Percentiles rank a stretch among this genome's conserved stretches.
Conservation (phyloP, 92 coral and sea anemone genomes). For the Blastomussa wellsi region DNA sequence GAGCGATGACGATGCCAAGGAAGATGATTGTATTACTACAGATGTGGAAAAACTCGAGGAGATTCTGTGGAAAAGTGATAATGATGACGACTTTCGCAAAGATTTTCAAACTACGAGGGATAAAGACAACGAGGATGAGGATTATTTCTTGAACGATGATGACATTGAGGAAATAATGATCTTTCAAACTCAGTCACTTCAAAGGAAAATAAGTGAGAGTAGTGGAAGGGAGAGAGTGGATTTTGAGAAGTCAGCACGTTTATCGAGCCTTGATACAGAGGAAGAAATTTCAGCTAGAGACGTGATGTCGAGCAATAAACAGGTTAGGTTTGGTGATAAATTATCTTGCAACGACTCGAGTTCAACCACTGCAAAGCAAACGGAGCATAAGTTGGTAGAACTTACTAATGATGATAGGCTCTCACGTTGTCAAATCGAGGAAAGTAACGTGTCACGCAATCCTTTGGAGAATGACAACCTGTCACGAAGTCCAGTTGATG, state of each 20-base stretch:
- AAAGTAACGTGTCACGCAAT: neutral
- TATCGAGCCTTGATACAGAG: neutral
- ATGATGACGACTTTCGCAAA: neutral
- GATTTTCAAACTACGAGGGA: neutral
- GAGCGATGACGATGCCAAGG: constrained; percentile 21
- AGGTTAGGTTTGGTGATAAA: neutral
- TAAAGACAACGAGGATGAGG: constrained; percentile 23
- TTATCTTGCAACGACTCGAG: neutral
- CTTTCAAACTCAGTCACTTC: constrained; percentile 76
- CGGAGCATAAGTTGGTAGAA: neutral
- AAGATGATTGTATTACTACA: neutral
- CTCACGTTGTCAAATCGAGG: neutral
- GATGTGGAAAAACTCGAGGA: constrained; percentile 56
- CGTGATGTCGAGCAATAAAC: neutral
- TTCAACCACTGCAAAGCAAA: neutral
- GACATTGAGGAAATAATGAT: constrained; percentile 81
- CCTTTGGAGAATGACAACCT: neutral
- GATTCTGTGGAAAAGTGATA: constrained; percentile 43
- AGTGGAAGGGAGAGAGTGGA: neutral
- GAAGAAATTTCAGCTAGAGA: neutral
- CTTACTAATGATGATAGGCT: neutral
- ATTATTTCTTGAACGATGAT: constrained; percentile 71
- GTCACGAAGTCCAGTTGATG: neutral
- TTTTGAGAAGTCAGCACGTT: constrained; percentile 2
- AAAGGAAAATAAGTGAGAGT: constrained; percentile 34